phyloP scores from a whole-genome alignment of 2,113 vertebrate genomes.

The Misgurnus anguillicaudatus region DNA sequence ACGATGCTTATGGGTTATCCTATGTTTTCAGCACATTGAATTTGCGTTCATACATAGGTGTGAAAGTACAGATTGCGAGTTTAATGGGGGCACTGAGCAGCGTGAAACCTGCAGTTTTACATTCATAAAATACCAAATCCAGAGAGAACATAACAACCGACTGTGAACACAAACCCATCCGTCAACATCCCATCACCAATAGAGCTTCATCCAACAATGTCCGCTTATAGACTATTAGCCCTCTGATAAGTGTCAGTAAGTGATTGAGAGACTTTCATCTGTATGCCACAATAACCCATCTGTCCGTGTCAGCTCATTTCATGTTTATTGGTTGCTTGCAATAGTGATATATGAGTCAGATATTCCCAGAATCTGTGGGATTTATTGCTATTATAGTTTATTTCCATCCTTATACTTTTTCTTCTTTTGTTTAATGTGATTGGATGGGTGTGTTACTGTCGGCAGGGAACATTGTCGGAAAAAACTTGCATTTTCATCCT shows the following conservation, averaged over 20 bases:
- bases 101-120: slow-evolving; percentile 19
- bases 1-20: slow-evolving; percentile 36
- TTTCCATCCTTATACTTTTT: background rate
- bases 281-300: slow-evolving; percentile 29
- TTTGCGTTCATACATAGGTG: slow-evolving; percentile 25
- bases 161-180: slow-evolving; percentile 21
- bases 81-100: background rate
- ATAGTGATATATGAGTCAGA: slow-evolving; percentile 7
- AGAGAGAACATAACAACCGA: slow-evolving; percentile 20
- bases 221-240: slow-evolving; percentile 23
- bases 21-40: slow-evolving; percentile 25
- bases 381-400: slow-evolving; percentile 31
- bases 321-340: slow-evolving; percentile 33
- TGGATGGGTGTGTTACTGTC: background rate
- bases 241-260: slow-evolving; percentile 26
- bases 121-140: slow-evolving; percentile 25
- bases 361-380: slow-evolving; percentile 17
- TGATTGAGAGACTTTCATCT: slow-evolving; percentile 31
- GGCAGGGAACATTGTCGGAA: background rate
- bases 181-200: slow-evolving; percentile 30
- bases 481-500: no score
- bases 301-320: slow-evolving; percentile 28
- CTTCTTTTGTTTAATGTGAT: background rate
- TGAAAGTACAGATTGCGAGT: slow-evolving; percentile 8
- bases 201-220: slow-evolving; percentile 25